Base-by-base conservation (phyloP, 2,888 invertebrate species). In the Monoplex corrugatus region DNA sequence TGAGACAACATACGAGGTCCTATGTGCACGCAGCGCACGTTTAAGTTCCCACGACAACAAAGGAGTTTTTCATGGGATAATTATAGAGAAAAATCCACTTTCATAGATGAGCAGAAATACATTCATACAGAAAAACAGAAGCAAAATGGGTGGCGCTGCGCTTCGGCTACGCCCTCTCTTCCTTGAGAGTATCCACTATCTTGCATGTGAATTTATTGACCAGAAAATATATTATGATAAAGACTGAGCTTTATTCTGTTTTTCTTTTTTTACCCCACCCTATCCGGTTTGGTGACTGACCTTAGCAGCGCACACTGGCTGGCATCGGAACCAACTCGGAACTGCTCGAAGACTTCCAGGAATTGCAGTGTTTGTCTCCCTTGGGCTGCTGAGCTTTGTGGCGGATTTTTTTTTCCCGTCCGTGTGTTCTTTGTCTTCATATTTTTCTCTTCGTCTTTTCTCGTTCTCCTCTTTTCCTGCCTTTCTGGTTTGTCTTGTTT, bases 321-420 rank as follows among this genome's bases (percentile, higher is more conserved):
- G 23, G 10, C 35, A 32, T n/a, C 38, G 75, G 75, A 10, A 75
- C 38, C 75, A 75, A 75, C 75, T 38, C 75, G 23, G 75, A 35
- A 75, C 38, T 38, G 2, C 75, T 75, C 75, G 75, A 35, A 75
- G 75, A 75, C 75, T 75, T 75, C 13, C 75, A 75, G 75, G 75
- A 75, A 35, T 75, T 38, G 38, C 38, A 75, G 75, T 23, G 23
- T 10, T 75, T 75, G 35, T 23, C 38, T 75, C 75, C 75, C 75
- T 38, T 75, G 75, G 6, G 35, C 75, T 75, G 38, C 75, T 75
- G 2, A 50, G 50, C 10, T 16, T 23, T 2, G 57, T 23, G 28
- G 57, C 57, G 57, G 16, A 57, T n/a, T n/a, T n/a, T n/a, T n/a
- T n/a, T n/a, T n/a, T n/a, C n/a, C 57, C 57, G 10, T 57, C 57